Percentiles rank a stretch among this genome's conserved stretches.
These are phyloP conservation scores for Leucopsar rothschildi DNA, from an alignment of 2,113 vertebrate genomes.

Conservation along the genomic window DNA sequence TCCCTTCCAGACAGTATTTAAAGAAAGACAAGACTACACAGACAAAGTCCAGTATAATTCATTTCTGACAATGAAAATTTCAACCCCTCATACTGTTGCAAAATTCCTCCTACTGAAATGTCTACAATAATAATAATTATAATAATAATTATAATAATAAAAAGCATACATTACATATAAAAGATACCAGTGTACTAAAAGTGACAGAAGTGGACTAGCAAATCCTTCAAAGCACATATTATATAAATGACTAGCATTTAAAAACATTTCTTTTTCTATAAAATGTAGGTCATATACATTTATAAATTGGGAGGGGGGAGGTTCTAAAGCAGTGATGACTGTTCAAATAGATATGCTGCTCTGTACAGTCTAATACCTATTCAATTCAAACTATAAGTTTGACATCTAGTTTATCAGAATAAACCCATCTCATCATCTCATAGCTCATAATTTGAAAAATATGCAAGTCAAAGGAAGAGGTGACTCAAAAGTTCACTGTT, in stretches of 20 bases:
- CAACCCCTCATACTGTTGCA: slow-evolving; percentile 80
- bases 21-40: slow-evolving; percentile 80
- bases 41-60: slow-evolving; percentile 83
- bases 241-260: slow-evolving; percentile 85
- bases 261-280: slow-evolving; percentile 79
- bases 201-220: slow-evolving; percentile 82
- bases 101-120: slow-evolving; percentile 88
- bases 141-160: slow-evolving; percentile 81
- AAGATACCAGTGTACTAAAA: slow-evolving; percentile 90
- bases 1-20: slow-evolving; percentile 77
- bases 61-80: slow-evolving; percentile 87
- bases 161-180: slow-evolving; percentile 94
- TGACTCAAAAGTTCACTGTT: slow-evolving; percentile 63
- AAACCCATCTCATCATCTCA: slow-evolving; percentile 71
- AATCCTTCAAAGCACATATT: slow-evolving; percentile 81
- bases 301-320: slow-evolving; percentile 69
- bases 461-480: slow-evolving; percentile 65
- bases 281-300: slow-evolving; percentile 82
- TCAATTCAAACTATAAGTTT: slow-evolving; percentile 75
- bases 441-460: slow-evolving; percentile 68
- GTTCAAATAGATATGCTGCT: slow-evolving; percentile 74
- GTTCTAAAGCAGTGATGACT: slow-evolving; percentile 74
- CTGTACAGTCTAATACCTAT: slow-evolving; percentile 72
- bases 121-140: slow-evolving; percentile 84
- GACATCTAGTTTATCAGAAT: slow-evolving; percentile 67